Evolutionary conservation across 1,140 invertebrate genomes (phyloP).

Genomic region (Aphaenogaster rudis): DNA sequence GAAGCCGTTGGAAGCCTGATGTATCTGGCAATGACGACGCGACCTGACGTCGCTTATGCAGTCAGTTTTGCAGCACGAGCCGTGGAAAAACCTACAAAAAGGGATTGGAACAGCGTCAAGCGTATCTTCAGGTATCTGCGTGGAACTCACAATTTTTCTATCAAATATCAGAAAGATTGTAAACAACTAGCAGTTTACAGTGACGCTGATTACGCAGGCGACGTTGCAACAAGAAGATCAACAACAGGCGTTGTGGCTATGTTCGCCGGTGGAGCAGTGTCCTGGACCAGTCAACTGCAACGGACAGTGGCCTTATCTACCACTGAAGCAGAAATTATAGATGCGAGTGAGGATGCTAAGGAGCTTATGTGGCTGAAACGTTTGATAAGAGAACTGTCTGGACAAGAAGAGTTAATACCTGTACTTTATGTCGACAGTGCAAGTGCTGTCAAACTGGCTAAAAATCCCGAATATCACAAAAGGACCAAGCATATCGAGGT

Average conservation of each 20-base stretch:
- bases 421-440: slow-evolving; percentile 12
- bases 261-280: background rate
- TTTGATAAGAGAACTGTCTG: background rate
- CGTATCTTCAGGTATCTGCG: slow-evolving; percentile 83
- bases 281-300: background rate
- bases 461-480: slow-evolving; percentile 12
- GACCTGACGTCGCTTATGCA: slow-evolving; percentile 82
- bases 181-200: slow-evolving; percentile 25
- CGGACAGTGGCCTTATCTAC: background rate
- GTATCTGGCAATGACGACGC: slow-evolving; percentile 81
- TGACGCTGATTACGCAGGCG: slow-evolving; percentile 14
- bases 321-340: background rate
- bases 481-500: slow-evolving; percentile 14
- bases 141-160: slow-evolving; percentile 79
- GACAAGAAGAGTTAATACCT: background rate
- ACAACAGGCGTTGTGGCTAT: background rate
- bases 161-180: slow-evolving; percentile 13
- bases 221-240: background rate
- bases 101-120: slow-evolving; percentile 81
- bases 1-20: slow-evolving; percentile 82
- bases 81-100: slow-evolving; percentile 72
- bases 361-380: background rate
- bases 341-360: slow-evolving; percentile 1
- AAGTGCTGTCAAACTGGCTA: slow-evolving; percentile 11
- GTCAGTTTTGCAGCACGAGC: slow-evolving; percentile 75